A percentile compares a stretch with the other conserved stretches of the same genome.
Conservation (phyloP, 2,888 invertebrate genomes). For the Rhamphomyia laevipes region DNA sequence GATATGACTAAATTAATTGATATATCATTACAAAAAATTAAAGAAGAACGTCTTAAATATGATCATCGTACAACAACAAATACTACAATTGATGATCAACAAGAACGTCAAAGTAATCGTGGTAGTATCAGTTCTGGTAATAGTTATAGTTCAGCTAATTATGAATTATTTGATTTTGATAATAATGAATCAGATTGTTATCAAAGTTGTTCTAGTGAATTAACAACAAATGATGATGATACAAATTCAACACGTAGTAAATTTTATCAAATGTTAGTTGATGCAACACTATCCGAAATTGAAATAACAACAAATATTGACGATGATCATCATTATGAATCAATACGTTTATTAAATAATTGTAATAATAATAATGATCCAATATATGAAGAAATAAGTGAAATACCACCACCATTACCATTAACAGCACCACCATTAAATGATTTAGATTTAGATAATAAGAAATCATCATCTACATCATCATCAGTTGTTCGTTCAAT, state of each 20-base stretch:
- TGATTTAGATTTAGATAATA: constrained; percentile 59
- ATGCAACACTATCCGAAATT: constrained; percentile 56
- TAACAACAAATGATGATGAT: constrained; percentile 53
- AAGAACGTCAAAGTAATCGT: constrained; percentile 42
- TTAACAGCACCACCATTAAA: constrained; percentile 64
- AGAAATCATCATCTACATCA: constrained; percentile 44
- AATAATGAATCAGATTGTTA: constrained; percentile 53
- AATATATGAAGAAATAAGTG: constrained; percentile 65
- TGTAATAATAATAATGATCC: constrained; percentile 44
- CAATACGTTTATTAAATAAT: constrained; percentile 42
- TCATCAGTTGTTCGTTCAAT: constrained; percentile 41
- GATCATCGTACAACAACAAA: constrained; percentile 2
- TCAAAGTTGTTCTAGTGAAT: constrained; percentile 54
- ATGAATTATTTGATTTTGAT: constrained; percentile 62
- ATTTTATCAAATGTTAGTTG: constrained; percentile 61
- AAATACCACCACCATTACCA: constrained; percentile 68
- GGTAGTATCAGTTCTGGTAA: constrained; percentile 41
- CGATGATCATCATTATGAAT: constrained; percentile 64
- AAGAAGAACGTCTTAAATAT: constrained; percentile 30
- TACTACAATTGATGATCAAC: constrained; percentile 28
- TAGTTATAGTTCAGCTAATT: constrained; percentile 56
- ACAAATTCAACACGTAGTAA: constrained; percentile 50
- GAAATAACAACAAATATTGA: constrained; percentile 49
- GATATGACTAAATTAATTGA: constrained; percentile 38
- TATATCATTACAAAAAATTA: constrained; percentile 33